A percentile compares a stretch with the other conserved stretches of the same genome.
Conservation (phyloP, 1,140 invertebrate species). For the Asbolus verrucosus region DNA sequence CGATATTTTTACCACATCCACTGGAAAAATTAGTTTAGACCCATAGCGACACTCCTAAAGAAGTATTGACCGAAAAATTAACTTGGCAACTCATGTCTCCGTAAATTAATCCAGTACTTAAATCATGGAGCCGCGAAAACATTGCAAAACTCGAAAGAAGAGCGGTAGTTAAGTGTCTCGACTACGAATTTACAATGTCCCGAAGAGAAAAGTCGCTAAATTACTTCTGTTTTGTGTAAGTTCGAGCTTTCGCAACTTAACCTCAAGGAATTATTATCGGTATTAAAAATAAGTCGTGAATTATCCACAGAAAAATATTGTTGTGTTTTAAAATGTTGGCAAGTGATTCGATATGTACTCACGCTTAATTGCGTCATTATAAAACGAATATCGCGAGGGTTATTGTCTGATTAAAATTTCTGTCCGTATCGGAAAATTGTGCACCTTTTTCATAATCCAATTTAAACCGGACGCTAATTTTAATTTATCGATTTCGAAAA, state of each 20-base stretch:
- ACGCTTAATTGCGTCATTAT: constrained; percentile 31
- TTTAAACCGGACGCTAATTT: not conserved
- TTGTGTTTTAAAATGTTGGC: constrained; percentile 17
- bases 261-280: constrained; percentile 12
- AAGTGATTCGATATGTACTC: constrained; percentile 20
- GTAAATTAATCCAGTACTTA: too few relatives aligned
- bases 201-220: too few relatives aligned
- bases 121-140: too few relatives aligned
- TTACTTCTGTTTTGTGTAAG: too few relatives aligned
- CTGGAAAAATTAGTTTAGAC: too few relatives aligned
- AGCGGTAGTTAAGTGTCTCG: too few relatives aligned
- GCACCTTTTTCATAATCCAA: not conserved
- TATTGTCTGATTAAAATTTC: constrained; percentile 17
- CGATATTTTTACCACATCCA: too few relatives aligned
- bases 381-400: constrained; percentile 6
- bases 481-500: constrained; percentile 19
- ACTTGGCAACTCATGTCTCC: too few relatives aligned
- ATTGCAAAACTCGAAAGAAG: too few relatives aligned
- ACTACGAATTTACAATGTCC: too few relatives aligned
- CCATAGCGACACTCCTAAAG: too few relatives aligned
- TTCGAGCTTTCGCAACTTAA: not conserved
- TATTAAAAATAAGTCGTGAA: constrained; percentile 11
- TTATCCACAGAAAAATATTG: constrained; percentile 11
- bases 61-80: too few relatives aligned
- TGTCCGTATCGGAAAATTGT: not conserved